phyloP scores from a whole-genome alignment of 2,797 vertebrate species.

The Oryzias sinensis region DNA sequence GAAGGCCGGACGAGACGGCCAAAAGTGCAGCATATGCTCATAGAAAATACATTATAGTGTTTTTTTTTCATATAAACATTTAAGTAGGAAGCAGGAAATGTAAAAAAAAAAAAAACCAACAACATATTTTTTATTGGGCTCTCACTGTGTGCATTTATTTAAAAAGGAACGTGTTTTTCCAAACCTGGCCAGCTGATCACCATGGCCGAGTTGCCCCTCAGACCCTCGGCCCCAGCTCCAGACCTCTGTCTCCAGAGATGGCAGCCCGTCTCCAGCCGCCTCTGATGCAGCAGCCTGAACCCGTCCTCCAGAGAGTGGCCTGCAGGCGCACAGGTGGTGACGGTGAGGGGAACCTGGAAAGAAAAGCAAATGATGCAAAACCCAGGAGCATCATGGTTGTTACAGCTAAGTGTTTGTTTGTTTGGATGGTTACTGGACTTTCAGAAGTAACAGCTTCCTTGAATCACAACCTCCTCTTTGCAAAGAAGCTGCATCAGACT shows the following conservation, averaged over 20 bases:
- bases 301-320: constrained; percentile 17
- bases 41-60: too few relatives aligned
- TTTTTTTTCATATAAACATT: too few relatives aligned
- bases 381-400: constrained; percentile 5
- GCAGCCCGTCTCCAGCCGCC: constrained; percentile 81
- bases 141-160: neutral
- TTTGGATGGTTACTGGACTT: too few relatives aligned
- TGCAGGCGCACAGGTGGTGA: constrained; percentile 19
- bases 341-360: constrained; percentile 53
- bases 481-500: constrained; percentile 4
- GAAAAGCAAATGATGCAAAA: constrained; percentile 12
- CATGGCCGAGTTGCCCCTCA: constrained; percentile 95
- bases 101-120: too few relatives aligned
- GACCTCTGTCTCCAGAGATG: constrained; percentile 90
- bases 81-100: too few relatives aligned
- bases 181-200: constrained; percentile 91
- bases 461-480: neutral
- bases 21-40: too few relatives aligned
- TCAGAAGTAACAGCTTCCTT: too few relatives aligned
- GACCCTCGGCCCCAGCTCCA: constrained; percentile 98
- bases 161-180: neutral
- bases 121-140: too few relatives aligned
- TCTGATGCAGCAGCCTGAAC: constrained; percentile 13
- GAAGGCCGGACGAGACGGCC: too few relatives aligned
- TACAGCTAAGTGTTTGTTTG: constrained; percentile 1